Evolutionary conservation across 2,888 invertebrate species (phyloP), one percentile per base, ranked within the genome.

Genomic region (Latrodectus hesperus): DNA sequence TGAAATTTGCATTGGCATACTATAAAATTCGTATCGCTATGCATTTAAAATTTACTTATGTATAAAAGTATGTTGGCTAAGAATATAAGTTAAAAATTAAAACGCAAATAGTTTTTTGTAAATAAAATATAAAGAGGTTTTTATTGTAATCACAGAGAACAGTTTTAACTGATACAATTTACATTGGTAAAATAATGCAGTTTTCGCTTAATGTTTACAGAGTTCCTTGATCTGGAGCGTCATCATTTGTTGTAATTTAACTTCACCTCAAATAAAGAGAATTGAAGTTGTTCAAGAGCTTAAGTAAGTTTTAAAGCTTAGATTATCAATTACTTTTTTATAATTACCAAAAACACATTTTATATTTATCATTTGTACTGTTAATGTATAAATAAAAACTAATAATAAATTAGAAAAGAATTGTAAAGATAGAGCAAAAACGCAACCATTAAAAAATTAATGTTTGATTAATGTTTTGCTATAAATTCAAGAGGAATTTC

Each of bases 271-370:
- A 12, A 88, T 88, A n/a, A 88, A 88, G 53, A 74, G 80, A 26
- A 68, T 70, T 17, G 88, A 88, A 76, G 84, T 88, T n/a, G 88
- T 88, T 9, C 64, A 88, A 77, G 88, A 88, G 88, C 88, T 88
- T 79, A 88, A 88, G 88, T 88, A 49, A 84, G 84, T 71, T 16
- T n/a, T 14, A 74, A 55, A 60, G 38, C 4, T 38, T 38, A 38
- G 38, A 38, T 38, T 38, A 38, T 38, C 38, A 38, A 1, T 38
- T 0, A 6, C 38, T 6, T 38, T 38, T 38, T 38, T 38, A 22
- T 22, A 22, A 22, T 22, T 22, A 22, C 22, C 22, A 22, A 22
- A 22, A 22, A 22, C 22, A 22, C 22, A 22, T 22, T 17, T 12
- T 14, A 51, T 16, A 9, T 1, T 52, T 22, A 51, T n/a, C 10